phyloP scores from a whole-genome alignment of 2,888 invertebrate genomes.

The Lypha dubia region DNA sequence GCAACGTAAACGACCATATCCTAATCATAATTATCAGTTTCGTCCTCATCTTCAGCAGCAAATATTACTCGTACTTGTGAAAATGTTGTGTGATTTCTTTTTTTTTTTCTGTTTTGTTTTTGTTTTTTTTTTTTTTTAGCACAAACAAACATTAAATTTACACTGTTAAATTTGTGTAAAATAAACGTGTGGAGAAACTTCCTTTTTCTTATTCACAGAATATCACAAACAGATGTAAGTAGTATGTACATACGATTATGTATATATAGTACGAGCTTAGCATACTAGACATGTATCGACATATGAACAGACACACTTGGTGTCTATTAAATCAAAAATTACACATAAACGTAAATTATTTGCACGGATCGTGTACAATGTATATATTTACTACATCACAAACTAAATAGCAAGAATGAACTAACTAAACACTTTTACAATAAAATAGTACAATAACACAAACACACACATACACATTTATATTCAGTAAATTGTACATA shows the following conservation, averaged over 20 bases:
- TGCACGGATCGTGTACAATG: slow-evolving; percentile 69
- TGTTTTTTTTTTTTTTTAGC: too few relatives aligned
- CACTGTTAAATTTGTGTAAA: slow-evolving; percentile 67
- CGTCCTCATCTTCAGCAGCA: slow-evolving; percentile 59
- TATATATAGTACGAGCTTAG: background rate
- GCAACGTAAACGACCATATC: slow-evolving; percentile 51
- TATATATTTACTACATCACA: slow-evolving; percentile 47
- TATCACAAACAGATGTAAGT: slow-evolving; percentile 4
- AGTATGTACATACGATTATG: too few relatives aligned
- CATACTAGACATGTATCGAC: slow-evolving; percentile 20
- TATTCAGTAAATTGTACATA: slow-evolving; percentile 10
- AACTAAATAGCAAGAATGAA: slow-evolving; percentile 5
- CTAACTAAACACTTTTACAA: slow-evolving; percentile 38
- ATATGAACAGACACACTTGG: slow-evolving; percentile 57
- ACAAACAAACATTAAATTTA: slow-evolving; percentile 65
- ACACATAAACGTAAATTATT: slow-evolving; percentile 71
- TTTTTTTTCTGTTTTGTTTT: slow-evolving; percentile 52
- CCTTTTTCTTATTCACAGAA: slow-evolving; percentile 40
- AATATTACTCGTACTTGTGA: slow-evolving; percentile 68
- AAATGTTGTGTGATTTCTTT: slow-evolving; percentile 55
- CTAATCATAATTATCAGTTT: slow-evolving; percentile 49
- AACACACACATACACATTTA: too few relatives aligned
- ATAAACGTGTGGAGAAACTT: slow-evolving; percentile 66
- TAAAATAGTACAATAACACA: slow-evolving; percentile 48
- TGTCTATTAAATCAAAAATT: slow-evolving; percentile 72